Evolutionary conservation across 2,888 invertebrate genomes (phyloP), one percentile per base, ranked within the genome.

Genomic region (Drosophila koepferae): DNA sequence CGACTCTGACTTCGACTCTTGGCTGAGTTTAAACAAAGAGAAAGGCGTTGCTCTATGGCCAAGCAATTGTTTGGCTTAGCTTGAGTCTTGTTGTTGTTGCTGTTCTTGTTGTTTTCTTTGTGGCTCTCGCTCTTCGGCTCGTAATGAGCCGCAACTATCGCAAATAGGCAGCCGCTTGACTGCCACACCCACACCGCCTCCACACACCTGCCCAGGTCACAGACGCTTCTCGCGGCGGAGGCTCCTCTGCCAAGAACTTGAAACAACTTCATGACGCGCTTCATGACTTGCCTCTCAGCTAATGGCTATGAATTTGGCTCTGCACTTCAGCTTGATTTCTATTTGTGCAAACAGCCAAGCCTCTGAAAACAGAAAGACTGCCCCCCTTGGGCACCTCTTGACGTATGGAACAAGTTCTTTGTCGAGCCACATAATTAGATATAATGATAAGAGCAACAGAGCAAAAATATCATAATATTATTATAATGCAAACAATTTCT

Each of bases 401-500:
- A 0, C 44, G 31, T 6, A 10, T 12, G 10, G 36, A 46, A 77
- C 65, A 70, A 62, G 69, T 78, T 74, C 78, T 72, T 82, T 74
- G 58, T 8, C 58, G 20, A 18, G 51, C 51, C 51, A 77, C 78
- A 81, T 89, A 86, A 89, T 89, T 86, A 86, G 90, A 88, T 86
- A 63, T 89, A 72, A 86, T 89, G 86, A 86, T 86, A 86, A 90
- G 53, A 31, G 31, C 31, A 31, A 31, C 14, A n/a, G 16, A 16
- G 9, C 44, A 8, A 51, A 65, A 66, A 31, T 20, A 86, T 82
- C 86, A 77, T 85, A 86, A 77, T 85, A 89, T 77, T 80, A 78
- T 80, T 86, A 82, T 89, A 86, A 81, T 80, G 83, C 83, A 78
- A 89, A 89, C 81, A 81, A 82, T 88, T 88, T 79, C 40, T 34